A percentile compares a stretch with the other conserved stretches of the same genome.
phyloP scores from a whole-genome alignment of 2,797 vertebrate species.

The Fratercula arctica region DNA sequence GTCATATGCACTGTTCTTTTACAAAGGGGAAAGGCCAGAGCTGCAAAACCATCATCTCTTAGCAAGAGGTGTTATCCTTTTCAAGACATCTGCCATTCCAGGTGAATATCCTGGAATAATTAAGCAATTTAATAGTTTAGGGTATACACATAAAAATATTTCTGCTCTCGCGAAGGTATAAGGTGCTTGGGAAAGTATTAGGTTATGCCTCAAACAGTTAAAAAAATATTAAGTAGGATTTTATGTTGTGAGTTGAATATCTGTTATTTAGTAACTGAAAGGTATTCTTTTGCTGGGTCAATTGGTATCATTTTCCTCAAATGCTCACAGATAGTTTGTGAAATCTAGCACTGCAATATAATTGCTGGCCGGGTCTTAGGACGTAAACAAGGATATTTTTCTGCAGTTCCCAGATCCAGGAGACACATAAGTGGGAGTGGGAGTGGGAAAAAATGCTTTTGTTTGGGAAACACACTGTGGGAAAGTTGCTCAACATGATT shows the following conservation, averaged over 20 bases:
- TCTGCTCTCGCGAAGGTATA: background rate
- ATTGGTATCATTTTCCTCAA: background rate
- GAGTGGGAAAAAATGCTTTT: constrained; percentile 39
- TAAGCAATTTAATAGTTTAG: background rate
- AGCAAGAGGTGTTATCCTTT: background rate
- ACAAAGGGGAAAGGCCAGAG: background rate
- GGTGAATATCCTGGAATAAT: background rate
- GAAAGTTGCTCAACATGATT: constrained; percentile 33
- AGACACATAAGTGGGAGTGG: constrained; percentile 21
- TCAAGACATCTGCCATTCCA: background rate
- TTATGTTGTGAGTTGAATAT: background rate
- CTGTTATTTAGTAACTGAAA: constrained; percentile 37
- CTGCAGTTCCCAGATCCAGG: background rate
- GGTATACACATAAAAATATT: background rate
- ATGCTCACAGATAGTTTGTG: background rate
- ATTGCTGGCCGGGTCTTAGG: background rate
- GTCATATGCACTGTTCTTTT: background rate
- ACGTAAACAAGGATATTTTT: background rate
- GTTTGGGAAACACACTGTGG: constrained; percentile 39
- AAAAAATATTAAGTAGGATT: background rate
- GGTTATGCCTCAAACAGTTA: background rate
- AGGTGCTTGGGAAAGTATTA: background rate
- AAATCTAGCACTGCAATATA: background rate
- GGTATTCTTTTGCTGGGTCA: background rate
- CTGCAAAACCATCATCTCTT: background rate